Conservation (phyloP, 2,113 vertebrate species). For the Pituophis catenifer region DNA sequence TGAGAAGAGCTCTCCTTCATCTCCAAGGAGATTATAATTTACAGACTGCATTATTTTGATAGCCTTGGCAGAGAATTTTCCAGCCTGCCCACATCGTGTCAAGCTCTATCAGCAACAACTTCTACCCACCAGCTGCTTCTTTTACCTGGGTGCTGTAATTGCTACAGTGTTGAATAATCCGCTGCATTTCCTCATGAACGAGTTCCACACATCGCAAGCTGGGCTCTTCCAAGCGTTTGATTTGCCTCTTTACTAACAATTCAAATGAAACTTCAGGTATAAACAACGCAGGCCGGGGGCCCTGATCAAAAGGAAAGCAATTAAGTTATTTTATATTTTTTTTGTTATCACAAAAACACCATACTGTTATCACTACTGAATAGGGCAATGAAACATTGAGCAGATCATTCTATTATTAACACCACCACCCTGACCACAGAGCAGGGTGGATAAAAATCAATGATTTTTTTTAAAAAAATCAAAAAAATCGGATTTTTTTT, state of each 20-base stretch:
- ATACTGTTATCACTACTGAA: not conserved
- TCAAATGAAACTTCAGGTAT: constrained; percentile 98
- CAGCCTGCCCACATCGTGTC: not conserved
- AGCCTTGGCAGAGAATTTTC: not conserved
- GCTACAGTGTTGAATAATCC: constrained; percentile 98
- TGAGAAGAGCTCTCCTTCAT: not conserved
- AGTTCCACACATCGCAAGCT: constrained; percentile 96
- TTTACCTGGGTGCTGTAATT: constrained; percentile 96
- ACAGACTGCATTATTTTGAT: too few species aligned
- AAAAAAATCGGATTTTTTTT: too few species aligned
- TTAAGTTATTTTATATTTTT: not conserved
- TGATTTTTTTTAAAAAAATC: too few species aligned
- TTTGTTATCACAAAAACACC: not conserved
- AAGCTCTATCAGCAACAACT: not conserved
- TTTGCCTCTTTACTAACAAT: constrained; percentile 92
- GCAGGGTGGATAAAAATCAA: too few species aligned
- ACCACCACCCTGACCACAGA: not conserved
- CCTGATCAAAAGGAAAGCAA: constrained; percentile 69
- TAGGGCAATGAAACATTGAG: not conserved
- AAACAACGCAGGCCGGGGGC: constrained; percentile 93
- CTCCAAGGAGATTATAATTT: not conserved
- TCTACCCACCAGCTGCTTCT: not conserved
- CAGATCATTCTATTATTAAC: not conserved
- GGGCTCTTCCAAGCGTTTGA: constrained; percentile 95
- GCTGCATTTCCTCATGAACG: constrained; percentile 98